These are phyloP conservation scores for Spodoptera frugiperda DNA, from an alignment of 1,140 invertebrate genomes.

Conservation along the genomic window DNA sequence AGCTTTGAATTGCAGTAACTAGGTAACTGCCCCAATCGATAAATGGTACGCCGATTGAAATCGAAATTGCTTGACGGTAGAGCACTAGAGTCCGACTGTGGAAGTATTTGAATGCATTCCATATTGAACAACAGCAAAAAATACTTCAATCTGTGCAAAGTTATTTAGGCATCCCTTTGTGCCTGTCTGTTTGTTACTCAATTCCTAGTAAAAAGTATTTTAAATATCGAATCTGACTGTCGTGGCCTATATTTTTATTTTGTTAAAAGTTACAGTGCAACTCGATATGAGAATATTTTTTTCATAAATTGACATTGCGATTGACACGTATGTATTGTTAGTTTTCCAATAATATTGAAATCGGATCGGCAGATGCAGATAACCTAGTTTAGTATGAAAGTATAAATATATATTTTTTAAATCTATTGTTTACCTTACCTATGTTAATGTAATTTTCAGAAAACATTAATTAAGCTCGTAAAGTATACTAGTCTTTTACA, in stretches of 20 bases:
- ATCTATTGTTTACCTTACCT: too few species aligned
- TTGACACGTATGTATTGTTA: background rate
- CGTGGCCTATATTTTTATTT: background rate
- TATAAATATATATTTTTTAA: too few species aligned
- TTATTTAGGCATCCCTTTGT: constrained; percentile 26
- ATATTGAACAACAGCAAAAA: constrained; percentile 27
- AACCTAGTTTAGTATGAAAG: too few species aligned
- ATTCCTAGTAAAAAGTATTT: constrained; percentile 3
- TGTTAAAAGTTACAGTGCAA: background rate
- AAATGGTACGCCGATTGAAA: constrained; percentile 33
- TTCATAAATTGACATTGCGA: constrained; percentile 20
- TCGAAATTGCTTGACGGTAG: constrained; percentile 37
- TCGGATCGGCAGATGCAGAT: too few species aligned
- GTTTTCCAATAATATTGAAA: too few species aligned
- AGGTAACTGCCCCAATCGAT: constrained; percentile 23
- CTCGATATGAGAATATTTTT: constrained; percentile 2
- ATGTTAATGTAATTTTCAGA: too few species aligned
- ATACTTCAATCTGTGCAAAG: constrained; percentile 2
- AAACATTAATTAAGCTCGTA: too few species aligned
- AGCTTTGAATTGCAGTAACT: constrained; percentile 17
- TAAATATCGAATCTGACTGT: background rate
- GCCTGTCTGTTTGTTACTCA: background rate
- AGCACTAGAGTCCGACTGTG: background rate
- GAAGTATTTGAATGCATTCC: background rate
- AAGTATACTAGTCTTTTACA: too few species aligned